Conservation (phyloP, 2,888 invertebrate genomes). For the Unio pictorum region DNA sequence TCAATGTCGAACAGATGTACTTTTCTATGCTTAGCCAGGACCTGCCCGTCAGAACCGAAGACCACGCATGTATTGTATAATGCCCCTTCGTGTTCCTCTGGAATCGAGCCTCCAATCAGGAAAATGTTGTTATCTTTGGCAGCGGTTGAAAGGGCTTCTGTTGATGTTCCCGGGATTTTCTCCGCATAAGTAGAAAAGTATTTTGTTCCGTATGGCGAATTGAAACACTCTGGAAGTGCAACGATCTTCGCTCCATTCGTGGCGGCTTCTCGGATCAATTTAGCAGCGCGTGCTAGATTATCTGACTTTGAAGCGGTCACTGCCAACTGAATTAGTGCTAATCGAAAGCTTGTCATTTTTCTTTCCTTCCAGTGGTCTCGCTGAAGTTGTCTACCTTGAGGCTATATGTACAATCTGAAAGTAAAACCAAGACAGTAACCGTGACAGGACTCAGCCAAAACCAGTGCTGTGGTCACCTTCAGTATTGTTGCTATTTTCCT, state of each 20-base stretch:
- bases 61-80: slow-evolving; percentile 89
- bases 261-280: slow-evolving; percentile 82
- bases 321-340: slow-evolving; percentile 88
- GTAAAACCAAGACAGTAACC: no score
- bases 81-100: slow-evolving; percentile 80
- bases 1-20: slow-evolving; percentile 97
- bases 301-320: slow-evolving; percentile 83
- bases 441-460: no score
- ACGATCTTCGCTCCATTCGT: slow-evolving; percentile 77
- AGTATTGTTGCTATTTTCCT: no score
- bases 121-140: slow-evolving; percentile 85
- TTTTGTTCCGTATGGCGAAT: slow-evolving; percentile 87
- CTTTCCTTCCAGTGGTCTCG: no score
- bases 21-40: slow-evolving; percentile 90
- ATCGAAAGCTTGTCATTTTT: slow-evolving; percentile 72
- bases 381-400: no score
- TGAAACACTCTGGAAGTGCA: slow-evolving; percentile 90
- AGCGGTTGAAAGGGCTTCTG: slow-evolving; percentile 80
- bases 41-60: slow-evolving; percentile 84
- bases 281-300: slow-evolving; percentile 83
- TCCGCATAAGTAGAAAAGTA: slow-evolving; percentile 91
- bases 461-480: no score
- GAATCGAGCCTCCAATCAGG: slow-evolving; percentile 91
- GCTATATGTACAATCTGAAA: no score
- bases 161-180: slow-evolving; percentile 85